phyloP scores from a whole-genome alignment of 64 coral and sea anemone species.

The Actinia equina region DNA sequence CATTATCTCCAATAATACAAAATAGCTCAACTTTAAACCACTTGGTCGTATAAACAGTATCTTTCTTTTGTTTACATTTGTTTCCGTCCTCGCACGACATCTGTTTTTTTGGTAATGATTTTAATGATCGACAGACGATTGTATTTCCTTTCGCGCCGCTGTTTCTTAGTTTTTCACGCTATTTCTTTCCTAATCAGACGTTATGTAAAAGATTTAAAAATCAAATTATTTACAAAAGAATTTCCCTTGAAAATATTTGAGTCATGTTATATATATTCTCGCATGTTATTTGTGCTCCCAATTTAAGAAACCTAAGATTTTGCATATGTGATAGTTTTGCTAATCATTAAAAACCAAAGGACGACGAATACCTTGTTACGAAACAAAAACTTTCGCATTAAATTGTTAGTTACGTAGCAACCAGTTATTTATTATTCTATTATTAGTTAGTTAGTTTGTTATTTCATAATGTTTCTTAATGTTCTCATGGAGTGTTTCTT shows the following conservation, averaged over 20 bases:
- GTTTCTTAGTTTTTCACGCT: neutral
- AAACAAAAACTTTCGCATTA: neutral
- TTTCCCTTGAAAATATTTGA: neutral
- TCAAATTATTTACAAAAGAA: neutral
- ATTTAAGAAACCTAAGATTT: neutral
- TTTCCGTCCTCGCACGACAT: neutral
- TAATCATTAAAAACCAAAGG: neutral
- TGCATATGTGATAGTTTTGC: neutral
- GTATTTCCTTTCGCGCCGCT: neutral
- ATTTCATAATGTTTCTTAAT: neutral
- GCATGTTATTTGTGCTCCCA: neutral
- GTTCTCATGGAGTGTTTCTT: neutral
- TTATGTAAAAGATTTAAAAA: neutral
- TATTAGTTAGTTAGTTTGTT: too few species aligned
- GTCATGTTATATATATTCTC: neutral
- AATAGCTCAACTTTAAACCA: conserved; percentile 7
- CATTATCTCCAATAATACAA: neutral
- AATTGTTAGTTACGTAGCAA: neutral
- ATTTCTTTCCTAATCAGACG: neutral
- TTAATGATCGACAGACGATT: neutral
- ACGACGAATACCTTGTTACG: neutral
- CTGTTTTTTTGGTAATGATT: neutral
- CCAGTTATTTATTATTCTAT: neutral
- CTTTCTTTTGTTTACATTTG: neutral
- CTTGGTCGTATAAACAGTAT: neutral